Evolutionary conservation across 2,113 vertebrate genomes (phyloP).

Genomic region (Glareola pratincola): DNA sequence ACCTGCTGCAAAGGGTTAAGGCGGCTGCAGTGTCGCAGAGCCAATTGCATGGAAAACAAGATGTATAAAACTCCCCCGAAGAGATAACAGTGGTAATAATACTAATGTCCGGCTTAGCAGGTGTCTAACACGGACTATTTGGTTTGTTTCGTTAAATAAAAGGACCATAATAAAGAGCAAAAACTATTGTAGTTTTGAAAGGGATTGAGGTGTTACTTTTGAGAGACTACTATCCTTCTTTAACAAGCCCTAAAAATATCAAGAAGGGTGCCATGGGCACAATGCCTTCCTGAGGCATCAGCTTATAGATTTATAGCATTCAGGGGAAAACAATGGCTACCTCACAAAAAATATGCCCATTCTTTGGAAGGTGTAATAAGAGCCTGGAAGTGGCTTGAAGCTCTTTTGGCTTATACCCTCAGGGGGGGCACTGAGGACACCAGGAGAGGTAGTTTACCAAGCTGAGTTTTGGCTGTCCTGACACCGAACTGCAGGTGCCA

Average conservation of each 20-base stretch:
- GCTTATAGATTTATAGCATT: not conserved
- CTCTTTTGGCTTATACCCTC: not conserved
- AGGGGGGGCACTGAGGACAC: not conserved
- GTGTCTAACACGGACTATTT: not conserved
- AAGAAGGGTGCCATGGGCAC: not conserved
- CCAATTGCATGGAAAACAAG: not conserved
- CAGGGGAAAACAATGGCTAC: not conserved
- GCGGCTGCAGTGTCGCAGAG: not conserved
- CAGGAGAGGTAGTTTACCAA: not conserved
- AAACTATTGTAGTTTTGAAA: not conserved
- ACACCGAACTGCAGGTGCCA: not conserved
- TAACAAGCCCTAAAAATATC: not conserved
- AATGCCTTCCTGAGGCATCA: not conserved
- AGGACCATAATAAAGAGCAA: not conserved
- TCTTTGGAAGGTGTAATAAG: not conserved
- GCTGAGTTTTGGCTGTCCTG: not conserved
- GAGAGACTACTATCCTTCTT: not conserved
- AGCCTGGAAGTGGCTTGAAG: not conserved
- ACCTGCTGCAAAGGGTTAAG: slow-evolving; percentile 37
- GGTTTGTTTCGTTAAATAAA: not conserved
- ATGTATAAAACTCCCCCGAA: not conserved
- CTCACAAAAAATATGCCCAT: not conserved
- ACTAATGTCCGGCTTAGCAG: not conserved
- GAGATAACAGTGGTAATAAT: not conserved
- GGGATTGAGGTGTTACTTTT: not conserved